phyloP scores from a whole-genome alignment of 2,888 invertebrate genomes.

The Muscina levida region DNA sequence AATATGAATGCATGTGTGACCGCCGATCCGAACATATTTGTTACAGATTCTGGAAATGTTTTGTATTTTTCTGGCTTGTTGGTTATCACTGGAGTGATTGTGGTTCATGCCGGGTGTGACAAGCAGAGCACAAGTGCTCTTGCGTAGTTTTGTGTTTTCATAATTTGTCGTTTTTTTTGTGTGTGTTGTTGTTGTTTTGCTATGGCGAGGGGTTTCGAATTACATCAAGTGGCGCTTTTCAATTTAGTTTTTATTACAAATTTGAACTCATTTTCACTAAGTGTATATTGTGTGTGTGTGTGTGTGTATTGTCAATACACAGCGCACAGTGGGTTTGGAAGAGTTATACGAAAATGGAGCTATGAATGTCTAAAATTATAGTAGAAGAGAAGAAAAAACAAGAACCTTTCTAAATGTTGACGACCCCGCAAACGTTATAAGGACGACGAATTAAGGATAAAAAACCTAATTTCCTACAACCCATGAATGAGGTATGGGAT shows the following conservation, averaged over 20 bases:
- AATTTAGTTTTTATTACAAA: conserved; percentile 56
- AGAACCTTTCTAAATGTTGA: no score
- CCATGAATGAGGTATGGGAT: no score
- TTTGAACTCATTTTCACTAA: conserved; percentile 56
- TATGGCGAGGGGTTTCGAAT: neutral
- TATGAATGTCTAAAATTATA: no score
- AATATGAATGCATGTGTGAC: neutral
- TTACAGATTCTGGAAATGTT: conserved; percentile 25
- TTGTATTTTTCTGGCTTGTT: conserved; percentile 53
- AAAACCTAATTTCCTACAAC: no score
- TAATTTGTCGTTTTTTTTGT: conserved; percentile 8
- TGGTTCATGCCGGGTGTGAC: neutral
- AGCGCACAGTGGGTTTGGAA: no score
- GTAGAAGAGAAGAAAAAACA: no score
- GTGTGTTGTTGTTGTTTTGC: no score
- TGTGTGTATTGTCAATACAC: neutral
- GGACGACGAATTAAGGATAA: no score
- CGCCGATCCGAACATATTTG: neutral
- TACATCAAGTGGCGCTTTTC: conserved; percentile 55
- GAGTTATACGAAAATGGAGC: no score
- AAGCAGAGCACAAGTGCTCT: neutral
- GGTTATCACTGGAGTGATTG: conserved; percentile 48
- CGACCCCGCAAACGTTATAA: no score
- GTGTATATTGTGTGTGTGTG: no score
- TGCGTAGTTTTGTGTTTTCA: neutral